Evolutionary conservation across 2,797 vertebrate genomes (phyloP).

Genomic region (Dermochelys coriacea): DNA sequence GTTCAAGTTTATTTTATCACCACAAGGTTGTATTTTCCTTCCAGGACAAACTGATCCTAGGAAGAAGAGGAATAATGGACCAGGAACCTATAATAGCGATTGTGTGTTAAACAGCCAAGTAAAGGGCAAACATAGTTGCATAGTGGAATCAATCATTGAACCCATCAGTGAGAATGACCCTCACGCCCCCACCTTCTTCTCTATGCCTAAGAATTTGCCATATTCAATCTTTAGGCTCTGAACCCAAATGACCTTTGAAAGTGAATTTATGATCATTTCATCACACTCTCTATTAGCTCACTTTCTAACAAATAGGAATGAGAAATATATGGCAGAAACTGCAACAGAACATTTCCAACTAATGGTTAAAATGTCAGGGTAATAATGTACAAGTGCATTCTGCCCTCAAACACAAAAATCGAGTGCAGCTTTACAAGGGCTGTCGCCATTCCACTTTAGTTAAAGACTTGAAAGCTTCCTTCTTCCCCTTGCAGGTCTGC

Average conservation of each 20-base stretch:
- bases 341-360: conserved; percentile 73
- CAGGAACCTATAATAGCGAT: conserved; percentile 70
- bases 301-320: conserved; percentile 71
- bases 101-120: conserved; percentile 67
- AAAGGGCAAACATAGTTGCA: conserved; percentile 75
- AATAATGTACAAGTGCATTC: conserved; percentile 65
- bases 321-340: conserved; percentile 66
- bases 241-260: conserved; percentile 77
- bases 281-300: conserved; percentile 68
- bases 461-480: conserved; percentile 72
- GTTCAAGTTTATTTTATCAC: conserved; percentile 74
- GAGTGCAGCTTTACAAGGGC: conserved; percentile 44
- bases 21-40: conserved; percentile 71
- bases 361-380: conserved; percentile 79
- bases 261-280: conserved; percentile 75
- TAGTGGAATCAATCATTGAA: conserved; percentile 72
- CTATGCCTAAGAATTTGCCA: conserved; percentile 64
- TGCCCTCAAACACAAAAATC: conserved; percentile 71
- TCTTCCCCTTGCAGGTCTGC: conserved; percentile 76
- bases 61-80: conserved; percentile 69
- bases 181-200: conserved; percentile 68
- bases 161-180: conserved; percentile 75
- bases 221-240: conserved; percentile 69
- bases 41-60: conserved; percentile 70
- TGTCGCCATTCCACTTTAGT: conserved; percentile 60